These are phyloP conservation scores for Montipora capitata DNA, from an alignment of 92 coral and sea anemone species.

Conservation along the genomic window DNA sequence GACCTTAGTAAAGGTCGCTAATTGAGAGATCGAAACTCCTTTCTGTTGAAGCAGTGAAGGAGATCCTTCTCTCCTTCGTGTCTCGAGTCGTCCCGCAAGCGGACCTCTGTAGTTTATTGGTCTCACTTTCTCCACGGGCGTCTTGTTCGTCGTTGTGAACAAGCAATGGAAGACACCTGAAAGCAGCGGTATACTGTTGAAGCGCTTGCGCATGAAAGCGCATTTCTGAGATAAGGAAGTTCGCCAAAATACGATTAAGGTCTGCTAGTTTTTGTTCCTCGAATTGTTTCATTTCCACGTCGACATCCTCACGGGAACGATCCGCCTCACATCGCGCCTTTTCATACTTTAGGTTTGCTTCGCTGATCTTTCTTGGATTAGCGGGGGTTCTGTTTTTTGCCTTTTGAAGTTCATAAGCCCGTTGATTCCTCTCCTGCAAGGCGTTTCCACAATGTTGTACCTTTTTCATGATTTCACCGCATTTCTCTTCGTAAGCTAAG, in stretches of 20 bases:
- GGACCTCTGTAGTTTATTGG: not conserved
- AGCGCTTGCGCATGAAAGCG: slow-evolving; percentile 87
- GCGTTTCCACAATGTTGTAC: slow-evolving; percentile 69
- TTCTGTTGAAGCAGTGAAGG: slow-evolving; percentile 12
- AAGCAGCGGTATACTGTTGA: slow-evolving; percentile 85
- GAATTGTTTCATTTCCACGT: slow-evolving; percentile 76
- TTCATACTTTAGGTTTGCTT: slow-evolving; percentile 77
- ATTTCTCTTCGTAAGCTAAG: slow-evolving; percentile 72
- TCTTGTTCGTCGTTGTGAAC: not conserved
- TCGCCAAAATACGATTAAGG: slow-evolving; percentile 63
- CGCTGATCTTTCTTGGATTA: slow-evolving; percentile 74
- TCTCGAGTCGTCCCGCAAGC: not conserved
- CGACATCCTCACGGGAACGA: slow-evolving; percentile 55
- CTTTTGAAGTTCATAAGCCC: slow-evolving; percentile 40
- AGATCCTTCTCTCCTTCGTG: slow-evolving; percentile 15
- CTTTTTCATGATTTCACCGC: slow-evolving; percentile 76
- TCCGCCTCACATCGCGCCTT: slow-evolving; percentile 64
- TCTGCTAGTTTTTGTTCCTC: slow-evolving; percentile 75
- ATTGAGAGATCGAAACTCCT: slow-evolving; percentile 4
- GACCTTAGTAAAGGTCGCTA: slow-evolving; percentile 19
- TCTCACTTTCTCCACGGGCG: not conserved
- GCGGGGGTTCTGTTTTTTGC: slow-evolving; percentile 70
- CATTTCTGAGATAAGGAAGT: slow-evolving; percentile 83
- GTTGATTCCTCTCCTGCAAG: slow-evolving; percentile 64
- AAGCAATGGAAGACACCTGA: slow-evolving; percentile 48